Evolutionary conservation across 2,797 vertebrate species (phyloP).

Genomic region (Hypotaenidia philippensis): DNA sequence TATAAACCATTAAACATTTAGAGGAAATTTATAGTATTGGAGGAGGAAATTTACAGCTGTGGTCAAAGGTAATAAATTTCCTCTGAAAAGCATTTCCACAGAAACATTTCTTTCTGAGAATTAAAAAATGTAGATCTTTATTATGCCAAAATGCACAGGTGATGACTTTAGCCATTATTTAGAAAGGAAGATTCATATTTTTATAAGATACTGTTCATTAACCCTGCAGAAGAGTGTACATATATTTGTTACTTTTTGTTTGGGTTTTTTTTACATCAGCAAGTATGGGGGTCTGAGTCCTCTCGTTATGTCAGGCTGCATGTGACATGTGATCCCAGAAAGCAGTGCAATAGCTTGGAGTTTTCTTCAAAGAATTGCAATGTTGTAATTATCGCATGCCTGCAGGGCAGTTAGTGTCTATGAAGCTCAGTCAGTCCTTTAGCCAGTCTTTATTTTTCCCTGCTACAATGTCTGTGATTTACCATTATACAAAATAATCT

Average conservation of each 20-base stretch:
- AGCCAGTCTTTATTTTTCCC: background rate
- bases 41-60: slow-evolving; percentile 79
- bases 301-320: background rate
- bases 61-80: slow-evolving; percentile 79
- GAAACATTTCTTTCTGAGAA: slow-evolving; percentile 68
- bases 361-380: background rate
- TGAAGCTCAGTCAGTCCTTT: background rate
- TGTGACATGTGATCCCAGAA: background rate
- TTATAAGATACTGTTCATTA: slow-evolving; percentile 43
- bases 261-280: background rate
- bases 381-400: background rate
- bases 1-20: slow-evolving; percentile 86
- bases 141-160: slow-evolving; percentile 54
- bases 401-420: background rate
- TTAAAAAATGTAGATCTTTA: slow-evolving; percentile 41
- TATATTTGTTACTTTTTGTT: background rate
- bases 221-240: background rate
- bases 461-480: background rate
- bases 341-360: background rate
- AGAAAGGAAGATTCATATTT: slow-evolving; percentile 19
- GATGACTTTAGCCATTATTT: slow-evolving; percentile 14
- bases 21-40: slow-evolving; percentile 81
- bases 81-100: slow-evolving; percentile 66
- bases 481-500: background rate
- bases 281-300: background rate